Base-by-base conservation (phyloP, 2,113 vertebrate genomes). In the Bubo blakistoni region DNA sequence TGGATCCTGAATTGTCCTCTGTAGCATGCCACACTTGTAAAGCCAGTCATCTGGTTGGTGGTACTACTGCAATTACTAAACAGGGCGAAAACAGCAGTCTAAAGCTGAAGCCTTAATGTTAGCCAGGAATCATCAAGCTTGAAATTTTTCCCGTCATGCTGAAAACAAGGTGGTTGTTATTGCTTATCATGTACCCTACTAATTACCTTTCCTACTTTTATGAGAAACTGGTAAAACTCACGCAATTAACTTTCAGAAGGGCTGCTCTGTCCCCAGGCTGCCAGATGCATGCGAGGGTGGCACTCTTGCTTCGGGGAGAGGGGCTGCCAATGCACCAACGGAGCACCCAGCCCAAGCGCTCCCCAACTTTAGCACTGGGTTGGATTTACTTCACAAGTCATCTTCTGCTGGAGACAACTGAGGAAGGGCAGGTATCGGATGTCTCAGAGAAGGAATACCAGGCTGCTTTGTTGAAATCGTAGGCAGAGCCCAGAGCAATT, bases 401-500 rank as follows among this genome's bases (percentile, higher is more conserved):
- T 32, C 49, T 42, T 62, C 69, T 2, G 54, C 66, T 78, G 25
- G 81, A 90, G 86, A 77, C 54, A 36, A 8, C 49, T 4, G 78
- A 87, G 94, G 84, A 88, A 92, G 94, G 76, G 62, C 77, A 88
- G 90, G 74, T 95, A 95, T 97, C 57, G 0, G 58, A 29, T 96
- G 80, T 97, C 96, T 95, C 19, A 1, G 38, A 92, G 86, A 58
- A 97, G 72, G 91, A 97, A 87, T 57, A 72, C 66, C 44, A 42
- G 70, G 86, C 66, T 30, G 94, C 91, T 73, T n/a, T 93, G 96
- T 83, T 76, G 95, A 95, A 94, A 83, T 13, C 4, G 44, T 14
- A 91, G 91, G 95, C 95, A 97, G 88, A 97, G 93, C 88, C 84
- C 32, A 4, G 46, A 89, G 97, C 97, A 95, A 98, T 97, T 94